Conservation (phyloP, 2,113 vertebrate species). For the Toxotes chatareus region DNA sequence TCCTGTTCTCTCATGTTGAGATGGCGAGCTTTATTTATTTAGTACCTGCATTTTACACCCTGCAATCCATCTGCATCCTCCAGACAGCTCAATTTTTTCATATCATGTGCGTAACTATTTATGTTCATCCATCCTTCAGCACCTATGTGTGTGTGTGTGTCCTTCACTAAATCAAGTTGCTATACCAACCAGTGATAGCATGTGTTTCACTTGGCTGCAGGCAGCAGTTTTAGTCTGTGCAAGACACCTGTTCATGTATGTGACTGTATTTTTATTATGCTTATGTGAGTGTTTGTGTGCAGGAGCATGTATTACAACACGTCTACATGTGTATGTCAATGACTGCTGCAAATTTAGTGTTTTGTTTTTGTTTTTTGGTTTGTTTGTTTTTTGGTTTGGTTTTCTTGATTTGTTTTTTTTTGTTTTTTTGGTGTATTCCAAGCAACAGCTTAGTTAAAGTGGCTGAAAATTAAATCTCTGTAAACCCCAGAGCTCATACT, state of each 20-base stretch:
- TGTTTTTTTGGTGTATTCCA: slow-evolving; percentile 17
- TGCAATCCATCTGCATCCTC: slow-evolving; percentile 2
- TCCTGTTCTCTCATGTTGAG: not conserved
- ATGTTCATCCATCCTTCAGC: slow-evolving; percentile 17
- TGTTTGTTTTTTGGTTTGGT: not conserved
- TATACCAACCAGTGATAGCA: slow-evolving; percentile 72
- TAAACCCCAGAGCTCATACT: slow-evolving; percentile 45
- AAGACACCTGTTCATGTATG: slow-evolving; percentile 55
- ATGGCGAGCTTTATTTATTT: not conserved
- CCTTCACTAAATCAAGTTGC: slow-evolving; percentile 81
- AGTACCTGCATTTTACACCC: not conserved
- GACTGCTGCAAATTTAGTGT: slow-evolving; percentile 12
- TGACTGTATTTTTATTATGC: slow-evolving; percentile 47
- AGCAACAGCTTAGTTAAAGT: slow-evolving; percentile 63
- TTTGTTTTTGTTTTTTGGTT: not conserved
- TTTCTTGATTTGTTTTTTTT: not conserved
- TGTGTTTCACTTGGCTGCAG: slow-evolving; percentile 77
- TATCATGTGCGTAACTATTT: slow-evolving; percentile 31
- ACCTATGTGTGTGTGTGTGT: slow-evolving; percentile 36
- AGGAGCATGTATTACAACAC: not conserved
- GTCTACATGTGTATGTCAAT: not conserved
- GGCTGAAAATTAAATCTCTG: slow-evolving; percentile 67
- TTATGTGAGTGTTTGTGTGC: slow-evolving; percentile 23
- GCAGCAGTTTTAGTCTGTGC: slow-evolving; percentile 72
- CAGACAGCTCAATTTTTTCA: slow-evolving; percentile 19